Evolutionary conservation across 1,140 invertebrate species (phyloP).

Genomic region (Cotesia vestalis): DNA sequence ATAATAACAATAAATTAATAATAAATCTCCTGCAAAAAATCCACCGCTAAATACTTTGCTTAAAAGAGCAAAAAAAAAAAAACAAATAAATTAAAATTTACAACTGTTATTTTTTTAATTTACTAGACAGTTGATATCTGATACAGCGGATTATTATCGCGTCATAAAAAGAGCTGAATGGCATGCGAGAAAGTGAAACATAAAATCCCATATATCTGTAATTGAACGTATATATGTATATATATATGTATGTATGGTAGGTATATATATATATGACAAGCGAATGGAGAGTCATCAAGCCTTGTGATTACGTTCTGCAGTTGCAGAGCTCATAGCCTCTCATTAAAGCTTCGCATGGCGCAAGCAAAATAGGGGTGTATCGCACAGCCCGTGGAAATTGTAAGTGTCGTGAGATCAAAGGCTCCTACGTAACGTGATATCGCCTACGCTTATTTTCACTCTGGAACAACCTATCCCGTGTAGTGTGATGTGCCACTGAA

Average conservation of each 20-base stretch:
- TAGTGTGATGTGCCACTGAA: not conserved
- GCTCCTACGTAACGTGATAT: slow-evolving; percentile 64
- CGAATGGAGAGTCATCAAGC: slow-evolving; percentile 46
- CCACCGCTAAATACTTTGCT: too few species aligned
- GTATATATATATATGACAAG: slow-evolving; percentile 8
- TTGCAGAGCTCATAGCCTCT: slow-evolving; percentile 58
- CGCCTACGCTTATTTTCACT: slow-evolving; percentile 44
- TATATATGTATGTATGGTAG: not conserved
- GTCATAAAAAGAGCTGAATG: not conserved
- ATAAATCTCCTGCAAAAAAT: too few species aligned
- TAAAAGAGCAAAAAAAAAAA: too few species aligned
- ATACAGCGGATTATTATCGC: slow-evolving; percentile 8
- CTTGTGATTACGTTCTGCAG: slow-evolving; percentile 60
- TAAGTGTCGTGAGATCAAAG: slow-evolving; percentile 68
- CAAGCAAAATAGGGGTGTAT: slow-evolving; percentile 66
- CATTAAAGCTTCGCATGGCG: slow-evolving; percentile 64
- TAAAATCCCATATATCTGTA: slow-evolving; percentile 3
- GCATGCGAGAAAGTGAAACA: not conserved
- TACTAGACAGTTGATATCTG: too few species aligned
- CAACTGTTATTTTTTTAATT: too few species aligned
- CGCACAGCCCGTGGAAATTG: slow-evolving; percentile 63
- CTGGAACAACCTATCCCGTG: slow-evolving; percentile 10
- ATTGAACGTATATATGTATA: not conserved
- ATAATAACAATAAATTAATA: too few species aligned
- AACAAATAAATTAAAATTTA: too few species aligned